A percentile compares a stretch with the other conserved stretches of the same genome.
Evolutionary conservation across 2,888 invertebrate genomes (phyloP).

Genomic region (Ophion costatus): DNA sequence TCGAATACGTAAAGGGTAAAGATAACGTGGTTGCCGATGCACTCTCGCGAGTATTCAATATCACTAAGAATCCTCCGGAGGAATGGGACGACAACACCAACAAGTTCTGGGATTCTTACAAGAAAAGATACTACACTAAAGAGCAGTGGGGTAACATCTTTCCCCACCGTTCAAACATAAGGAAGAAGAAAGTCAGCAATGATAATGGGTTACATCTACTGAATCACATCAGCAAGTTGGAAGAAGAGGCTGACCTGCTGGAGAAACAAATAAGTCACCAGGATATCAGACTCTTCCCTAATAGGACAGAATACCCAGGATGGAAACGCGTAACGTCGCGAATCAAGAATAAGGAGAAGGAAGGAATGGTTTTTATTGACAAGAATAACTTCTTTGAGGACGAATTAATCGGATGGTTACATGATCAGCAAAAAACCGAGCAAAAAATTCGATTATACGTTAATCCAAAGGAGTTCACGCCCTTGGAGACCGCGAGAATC

Average conservation of each 20-base stretch:
- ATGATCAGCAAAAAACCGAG: not conserved
- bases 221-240: constrained; percentile 5
- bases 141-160: constrained; percentile 31
- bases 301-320: constrained; percentile 24
- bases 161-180: constrained; percentile 8
- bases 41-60: constrained; percentile 52
- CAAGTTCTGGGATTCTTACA: not conserved
- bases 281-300: constrained; percentile 19
- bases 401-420: constrained; percentile 21
- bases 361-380: constrained; percentile 13
- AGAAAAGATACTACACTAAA: constrained; percentile 17
- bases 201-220: not conserved
- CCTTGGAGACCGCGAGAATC: too few relatives aligned
- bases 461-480: too few relatives aligned
- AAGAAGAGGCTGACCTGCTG: constrained; percentile 7
- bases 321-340: constrained; percentile 33
- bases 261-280: constrained; percentile 4
- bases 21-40: constrained; percentile 75
- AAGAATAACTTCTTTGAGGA: constrained; percentile 20
- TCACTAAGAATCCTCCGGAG: constrained; percentile 3
- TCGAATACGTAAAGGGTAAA: constrained; percentile 72
- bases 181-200: not conserved
- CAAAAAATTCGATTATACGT: too few relatives aligned
- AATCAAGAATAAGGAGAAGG: constrained; percentile 6
- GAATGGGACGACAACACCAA: not conserved